phyloP scores from a whole-genome alignment of 2,888 invertebrate genomes.

The Zygothrica quintamaculata region DNA sequence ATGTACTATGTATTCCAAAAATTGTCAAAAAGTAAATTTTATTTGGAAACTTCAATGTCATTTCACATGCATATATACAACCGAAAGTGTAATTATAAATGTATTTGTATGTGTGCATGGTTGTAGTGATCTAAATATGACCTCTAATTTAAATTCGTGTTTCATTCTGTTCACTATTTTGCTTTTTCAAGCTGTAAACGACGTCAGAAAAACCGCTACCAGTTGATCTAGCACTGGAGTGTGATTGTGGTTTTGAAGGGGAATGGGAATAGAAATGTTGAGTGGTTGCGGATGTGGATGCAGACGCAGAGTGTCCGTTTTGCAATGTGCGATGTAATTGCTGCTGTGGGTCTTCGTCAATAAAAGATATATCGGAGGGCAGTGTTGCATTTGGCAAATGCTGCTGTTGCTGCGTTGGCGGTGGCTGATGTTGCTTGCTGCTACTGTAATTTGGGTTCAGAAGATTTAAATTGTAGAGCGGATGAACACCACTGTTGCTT shows the following conservation, averaged over 20 bases:
- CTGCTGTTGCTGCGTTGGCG: conserved; percentile 47
- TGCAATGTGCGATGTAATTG: conserved; percentile 54
- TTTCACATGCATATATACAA: too few species aligned
- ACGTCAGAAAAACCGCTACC: conserved; percentile 51
- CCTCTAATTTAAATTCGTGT: conserved; percentile 67
- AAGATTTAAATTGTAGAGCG: conserved; percentile 81
- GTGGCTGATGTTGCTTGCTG: conserved; percentile 62
- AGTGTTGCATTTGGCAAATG: conserved; percentile 63
- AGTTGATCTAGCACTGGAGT: conserved; percentile 14
- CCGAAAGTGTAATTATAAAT: too few species aligned
- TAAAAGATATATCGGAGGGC: conserved; percentile 89
- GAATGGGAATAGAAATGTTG: conserved; percentile 11
- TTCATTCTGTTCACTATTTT: conserved; percentile 61
- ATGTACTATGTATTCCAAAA: too few species aligned
- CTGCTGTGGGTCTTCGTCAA: conserved; percentile 87
- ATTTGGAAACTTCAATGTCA: neutral
- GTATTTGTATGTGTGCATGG: neutral
- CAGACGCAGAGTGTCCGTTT: conserved; percentile 51
- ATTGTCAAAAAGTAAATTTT: conserved; percentile 3
- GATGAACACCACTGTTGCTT: conserved; percentile 56
- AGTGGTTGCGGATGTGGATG: conserved; percentile 31
- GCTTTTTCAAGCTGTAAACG: conserved; percentile 48
- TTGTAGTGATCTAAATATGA: neutral
- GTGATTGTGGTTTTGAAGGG: conserved; percentile 7
- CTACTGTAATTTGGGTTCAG: conserved; percentile 73